phyloP scores from a whole-genome alignment of 2,113 vertebrate genomes.

The Hippocampus abdominalis region DNA sequence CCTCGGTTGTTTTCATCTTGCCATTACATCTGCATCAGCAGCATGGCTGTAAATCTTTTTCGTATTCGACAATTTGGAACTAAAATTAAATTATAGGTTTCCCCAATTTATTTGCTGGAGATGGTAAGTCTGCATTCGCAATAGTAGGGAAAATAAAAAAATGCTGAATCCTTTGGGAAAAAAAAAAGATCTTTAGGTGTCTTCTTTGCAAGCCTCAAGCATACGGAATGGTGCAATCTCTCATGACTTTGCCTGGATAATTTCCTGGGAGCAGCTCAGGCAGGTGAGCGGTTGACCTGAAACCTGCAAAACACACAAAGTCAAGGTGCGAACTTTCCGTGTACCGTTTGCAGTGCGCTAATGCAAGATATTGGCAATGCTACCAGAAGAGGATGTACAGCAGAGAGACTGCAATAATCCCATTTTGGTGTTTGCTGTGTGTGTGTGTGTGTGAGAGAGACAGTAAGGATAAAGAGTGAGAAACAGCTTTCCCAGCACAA shows the following conservation, averaged over 20 bases:
- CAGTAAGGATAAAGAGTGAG: slow-evolving; percentile 17
- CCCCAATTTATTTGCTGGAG: neutral
- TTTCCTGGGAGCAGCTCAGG: slow-evolving; percentile 50
- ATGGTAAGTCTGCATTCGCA: slow-evolving; percentile 16
- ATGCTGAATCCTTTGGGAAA: neutral
- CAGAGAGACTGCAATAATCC: slow-evolving; percentile 54
- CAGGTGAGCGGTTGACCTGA: slow-evolving; percentile 36
- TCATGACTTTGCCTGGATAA: slow-evolving; percentile 54
- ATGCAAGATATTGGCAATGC: slow-evolving; percentile 50
- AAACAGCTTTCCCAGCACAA: slow-evolving; percentile 41
- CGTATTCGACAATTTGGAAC: no score
- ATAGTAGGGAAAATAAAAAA: slow-evolving; percentile 2
- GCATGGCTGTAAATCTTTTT: no score
- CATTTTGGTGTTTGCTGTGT: slow-evolving; percentile 13
- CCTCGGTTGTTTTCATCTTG: no score
- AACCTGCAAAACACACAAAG: slow-evolving; percentile 35
- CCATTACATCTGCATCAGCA: no score
- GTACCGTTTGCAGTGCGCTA: slow-evolving; percentile 28
- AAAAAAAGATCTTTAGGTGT: slow-evolving; percentile 8
- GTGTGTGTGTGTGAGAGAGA: slow-evolving; percentile 26
- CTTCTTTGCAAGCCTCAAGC: slow-evolving; percentile 18
- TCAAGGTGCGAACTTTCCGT: slow-evolving; percentile 33
- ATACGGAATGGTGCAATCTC: slow-evolving; percentile 44
- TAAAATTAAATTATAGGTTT: neutral
- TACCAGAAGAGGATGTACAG: slow-evolving; percentile 55